These are phyloP conservation scores for Rhinophrynus dorsalis DNA, from an alignment of 2,797 vertebrate species.

Conservation along the genomic window DNA sequence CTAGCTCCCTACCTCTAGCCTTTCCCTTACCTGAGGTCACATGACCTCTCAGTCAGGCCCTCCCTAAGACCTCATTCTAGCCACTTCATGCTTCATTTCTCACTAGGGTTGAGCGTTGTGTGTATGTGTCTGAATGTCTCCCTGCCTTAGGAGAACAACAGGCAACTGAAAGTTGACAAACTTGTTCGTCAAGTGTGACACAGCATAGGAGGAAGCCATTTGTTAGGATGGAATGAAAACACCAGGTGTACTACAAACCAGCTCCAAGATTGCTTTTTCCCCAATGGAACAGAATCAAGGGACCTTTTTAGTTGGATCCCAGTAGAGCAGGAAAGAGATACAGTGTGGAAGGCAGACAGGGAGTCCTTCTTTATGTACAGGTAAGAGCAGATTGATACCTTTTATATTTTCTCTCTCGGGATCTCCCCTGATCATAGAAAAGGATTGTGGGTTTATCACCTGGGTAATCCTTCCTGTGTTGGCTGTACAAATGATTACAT, in stretches of 20 bases:
- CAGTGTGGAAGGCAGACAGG: too few relatives aligned
- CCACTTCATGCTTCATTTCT: conserved; percentile 1
- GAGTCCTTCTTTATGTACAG: not conserved
- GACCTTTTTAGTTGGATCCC: too few relatives aligned
- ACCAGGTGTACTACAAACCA: not conserved
- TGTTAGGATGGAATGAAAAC: conserved; percentile 20
- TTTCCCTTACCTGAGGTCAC: conserved; percentile 39
- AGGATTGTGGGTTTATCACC: too few relatives aligned
- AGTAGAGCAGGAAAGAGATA: too few relatives aligned
- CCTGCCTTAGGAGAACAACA: not conserved
- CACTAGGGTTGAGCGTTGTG: not conserved
- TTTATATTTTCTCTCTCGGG: too few relatives aligned
- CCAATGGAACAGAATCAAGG: not conserved
- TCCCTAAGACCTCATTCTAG: not conserved
- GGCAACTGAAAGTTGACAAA: conserved; percentile 34
- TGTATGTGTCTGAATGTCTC: not conserved
- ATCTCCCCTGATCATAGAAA: too few relatives aligned
- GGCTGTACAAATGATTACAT: too few relatives aligned
- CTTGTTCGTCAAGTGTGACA: conserved; percentile 40
- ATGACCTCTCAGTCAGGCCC: conserved; percentile 15
- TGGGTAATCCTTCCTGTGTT: too few relatives aligned
- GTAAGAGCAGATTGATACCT: not conserved
- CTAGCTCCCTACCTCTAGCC: not conserved
- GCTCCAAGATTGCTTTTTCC: not conserved
- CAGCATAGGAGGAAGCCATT: conserved; percentile 18